Base-by-base conservation (phyloP, 2,888 invertebrate species). In the Heterodera filipjevi region DNA sequence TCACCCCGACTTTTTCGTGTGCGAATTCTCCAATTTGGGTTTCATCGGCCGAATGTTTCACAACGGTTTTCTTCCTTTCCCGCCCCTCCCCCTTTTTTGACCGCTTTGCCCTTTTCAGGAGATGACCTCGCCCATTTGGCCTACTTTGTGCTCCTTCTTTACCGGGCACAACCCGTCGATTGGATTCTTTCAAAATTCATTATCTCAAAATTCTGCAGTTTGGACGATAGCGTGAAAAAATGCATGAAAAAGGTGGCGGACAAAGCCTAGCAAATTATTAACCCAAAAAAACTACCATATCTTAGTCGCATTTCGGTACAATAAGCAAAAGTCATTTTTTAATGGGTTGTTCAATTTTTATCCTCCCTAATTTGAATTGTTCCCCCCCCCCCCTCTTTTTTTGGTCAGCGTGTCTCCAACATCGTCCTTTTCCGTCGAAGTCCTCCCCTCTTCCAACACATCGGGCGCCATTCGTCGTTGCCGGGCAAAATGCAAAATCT, bases 401-500 rank as follows among this genome's bases (percentile, higher is more conserved):
- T 35, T 32, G 14, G 46, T 35, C n/a, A 81, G 66, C 39, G 64
- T 33, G 19, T 81, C 27, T n/a, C 12, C 19, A 49, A 72, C 27
- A 32, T 66, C 30, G 49, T 79, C 35, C 44, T 75, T 10, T 46
- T 76, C 49, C 53, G 66, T 87, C 95, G 93, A 89, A 94, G 94
- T 84, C 94, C 94, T 0, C 95, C 96, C 0, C 91, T 98, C 1
- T 98, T 98, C 89, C 95, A 96, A 90, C 98, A 98, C 89, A 94
- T 96, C 81, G 97, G 97, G 3, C 93, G 94, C 32, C 95, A 95
- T 89, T 97, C 97, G 0, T 97, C 97, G 0, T 92, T 98, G 0
- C 94, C 93, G 90, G 97, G 97, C 79, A 98, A 98, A 92, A 94
- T 96, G 77, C 97, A 97, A 89, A 95, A 95, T 90, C 91, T 97